These are phyloP conservation scores for Squalus acanthias DNA, from an alignment of 2,797 vertebrate genomes.

Conservation along the genomic window DNA sequence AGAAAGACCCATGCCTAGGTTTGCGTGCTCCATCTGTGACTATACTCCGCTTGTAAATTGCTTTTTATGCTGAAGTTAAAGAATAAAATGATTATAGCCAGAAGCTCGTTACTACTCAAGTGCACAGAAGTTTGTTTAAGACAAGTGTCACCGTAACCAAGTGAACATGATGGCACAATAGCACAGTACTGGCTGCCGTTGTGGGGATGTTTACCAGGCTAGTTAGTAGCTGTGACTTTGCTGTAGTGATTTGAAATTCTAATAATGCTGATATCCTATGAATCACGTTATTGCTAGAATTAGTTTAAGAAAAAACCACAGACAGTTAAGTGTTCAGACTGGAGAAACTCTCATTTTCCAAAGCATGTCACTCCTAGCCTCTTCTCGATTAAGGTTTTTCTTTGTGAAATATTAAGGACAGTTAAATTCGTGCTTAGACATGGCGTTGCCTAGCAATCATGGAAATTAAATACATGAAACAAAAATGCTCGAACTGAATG, in stretches of 20 bases:
- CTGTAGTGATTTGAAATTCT: background rate
- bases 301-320: background rate
- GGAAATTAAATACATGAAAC: background rate
- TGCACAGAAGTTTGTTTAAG: too few species aligned
- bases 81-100: too few species aligned
- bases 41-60: too few species aligned
- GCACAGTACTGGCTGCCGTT: background rate
- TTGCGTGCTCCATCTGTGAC: too few species aligned
- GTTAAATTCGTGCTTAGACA: background rate
- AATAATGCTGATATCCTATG: background rate
- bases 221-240: background rate
- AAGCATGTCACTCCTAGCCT: background rate
- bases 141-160: background rate
- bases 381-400: background rate
- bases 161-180: background rate
- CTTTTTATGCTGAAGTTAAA: too few species aligned
- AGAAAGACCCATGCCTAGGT: too few species aligned
- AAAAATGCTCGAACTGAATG: background rate
- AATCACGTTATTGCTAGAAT: background rate
- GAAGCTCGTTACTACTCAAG: too few species aligned
- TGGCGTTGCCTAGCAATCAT: conserved; percentile 18
- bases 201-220: background rate
- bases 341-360: background rate
- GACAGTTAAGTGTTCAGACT: conserved; percentile 7
- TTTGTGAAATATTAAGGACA: background rate